Evolutionary conservation across 2,888 invertebrate genomes (phyloP), one percentile per base, ranked within the genome.

Genomic region (Baronia brevicornis): DNA sequence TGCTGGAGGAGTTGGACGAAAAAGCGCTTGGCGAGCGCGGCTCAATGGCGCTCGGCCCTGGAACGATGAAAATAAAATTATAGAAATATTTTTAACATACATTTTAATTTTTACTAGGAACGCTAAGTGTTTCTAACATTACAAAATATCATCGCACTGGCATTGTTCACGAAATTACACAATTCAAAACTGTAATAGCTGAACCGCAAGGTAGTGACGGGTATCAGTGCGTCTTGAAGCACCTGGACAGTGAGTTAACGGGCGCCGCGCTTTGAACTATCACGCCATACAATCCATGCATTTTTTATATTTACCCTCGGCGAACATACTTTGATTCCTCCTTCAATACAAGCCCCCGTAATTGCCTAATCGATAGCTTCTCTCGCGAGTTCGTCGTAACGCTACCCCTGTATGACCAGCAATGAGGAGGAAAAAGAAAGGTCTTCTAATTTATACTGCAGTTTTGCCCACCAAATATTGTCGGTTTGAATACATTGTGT

Each of bases 1-100:
- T 95, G 89, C 94, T 94, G 92, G 94, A 86, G 66, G 87, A 84
- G 69, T 84, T 86, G 60, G 86, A 71, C 65, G 86, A 55, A 52
- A 71, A 80, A 55, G 85, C 75, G 84, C 84, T 71, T 86, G 87
- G 84, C 73, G 82, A 82, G 78, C 84, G 84, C 77, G 82, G 75
- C 66, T 77, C 84, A 65, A 75, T 60, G 61, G 80, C 80, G 80
- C 84, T 87, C 70, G 86, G 84, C 75, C 86, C 86, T 75, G 79
- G 51, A 75, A 85, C 73, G 77, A 48, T 24, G 24, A 33, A 37
- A 25, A 13, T n/a, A 12, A 19, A 13, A 9, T 33, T 33, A 21
- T 15, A 27, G 22, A 26, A 35, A 29, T 66, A n/a, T n/a, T n/a
- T n/a, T n/a, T n/a, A n/a, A 39, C 42, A 48, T 50, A 70, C 61